Percentiles rank a stretch among this genome's conserved stretches.
phyloP scores from a whole-genome alignment of 2,888 invertebrate species.

The Tholera decimalis region DNA sequence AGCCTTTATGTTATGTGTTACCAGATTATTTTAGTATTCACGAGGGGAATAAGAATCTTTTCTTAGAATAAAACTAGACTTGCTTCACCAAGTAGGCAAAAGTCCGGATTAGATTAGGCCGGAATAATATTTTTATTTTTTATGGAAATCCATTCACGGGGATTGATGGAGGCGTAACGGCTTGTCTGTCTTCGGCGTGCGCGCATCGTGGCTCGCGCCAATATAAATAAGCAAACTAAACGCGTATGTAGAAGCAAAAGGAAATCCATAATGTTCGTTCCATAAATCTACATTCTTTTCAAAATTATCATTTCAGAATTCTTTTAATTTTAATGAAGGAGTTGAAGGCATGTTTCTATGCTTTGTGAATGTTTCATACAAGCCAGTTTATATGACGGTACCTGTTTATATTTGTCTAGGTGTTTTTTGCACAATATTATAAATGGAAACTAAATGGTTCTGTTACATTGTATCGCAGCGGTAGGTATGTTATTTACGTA shows the following conservation, averaged over 20 bases:
- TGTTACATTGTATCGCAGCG: constrained; percentile 58
- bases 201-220: constrained; percentile 85
- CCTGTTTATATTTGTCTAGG: constrained; percentile 70
- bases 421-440: constrained; percentile 65
- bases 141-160: constrained; percentile 78
- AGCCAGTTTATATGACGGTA: constrained; percentile 18
- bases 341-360: background rate
- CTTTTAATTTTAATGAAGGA: background rate
- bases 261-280: constrained; percentile 63
- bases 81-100: constrained; percentile 16
- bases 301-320: background rate
- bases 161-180: constrained; percentile 82
- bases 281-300: constrained; percentile 37
- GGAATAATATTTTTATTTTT: constrained; percentile 72
- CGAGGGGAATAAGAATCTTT: background rate
- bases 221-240: constrained; percentile 85
- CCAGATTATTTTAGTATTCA: constrained; percentile 26
- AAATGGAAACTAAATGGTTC: constrained; percentile 53
- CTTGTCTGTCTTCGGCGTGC: constrained; percentile 85
- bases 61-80: constrained; percentile 26
- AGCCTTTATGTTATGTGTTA: constrained; percentile 35
- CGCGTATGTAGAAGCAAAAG: constrained; percentile 62
- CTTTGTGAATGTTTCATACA: background rate
- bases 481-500: constrained; percentile 68
- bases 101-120: constrained; percentile 52